Conservation (phyloP, 2,113 vertebrate genomes). For the Pelmatolapia mariae region DNA sequence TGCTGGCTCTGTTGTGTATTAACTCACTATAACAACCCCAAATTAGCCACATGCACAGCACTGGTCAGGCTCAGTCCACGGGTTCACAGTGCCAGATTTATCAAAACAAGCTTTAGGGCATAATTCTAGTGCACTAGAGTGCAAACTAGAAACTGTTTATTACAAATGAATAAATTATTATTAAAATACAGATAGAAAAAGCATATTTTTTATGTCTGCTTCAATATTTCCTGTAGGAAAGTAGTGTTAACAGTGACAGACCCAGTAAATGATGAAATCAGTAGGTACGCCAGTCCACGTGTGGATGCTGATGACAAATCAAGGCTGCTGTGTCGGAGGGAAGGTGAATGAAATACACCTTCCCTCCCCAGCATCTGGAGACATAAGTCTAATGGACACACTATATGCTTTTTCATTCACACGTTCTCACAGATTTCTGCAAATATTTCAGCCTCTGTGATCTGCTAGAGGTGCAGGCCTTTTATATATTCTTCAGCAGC, state of each 20-base stretch:
- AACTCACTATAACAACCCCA: background rate
- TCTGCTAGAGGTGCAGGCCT: background rate
- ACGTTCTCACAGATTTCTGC: background rate
- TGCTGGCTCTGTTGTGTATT: background rate
- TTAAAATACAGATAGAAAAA: background rate
- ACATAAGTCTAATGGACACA: background rate
- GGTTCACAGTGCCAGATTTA: background rate
- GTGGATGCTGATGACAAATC: constrained; percentile 7
- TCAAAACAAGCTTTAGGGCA: background rate
- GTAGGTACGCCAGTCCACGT: background rate
- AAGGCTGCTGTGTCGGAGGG: constrained; percentile 15
- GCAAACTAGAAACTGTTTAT: background rate
- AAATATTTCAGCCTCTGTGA: background rate
- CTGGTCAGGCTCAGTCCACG: background rate
- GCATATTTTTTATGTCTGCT: background rate
- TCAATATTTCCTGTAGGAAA: background rate
- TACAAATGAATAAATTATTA: background rate
- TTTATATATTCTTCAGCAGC: background rate
- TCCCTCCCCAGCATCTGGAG: constrained; percentile 42
- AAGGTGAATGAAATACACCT: no score
- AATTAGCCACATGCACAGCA: background rate
- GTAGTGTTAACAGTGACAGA: background rate
- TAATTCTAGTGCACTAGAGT: background rate
- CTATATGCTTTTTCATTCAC: constrained; percentile 5
- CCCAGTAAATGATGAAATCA: background rate